Percentiles rank a stretch among this genome's conserved stretches.
phyloP scores from a whole-genome alignment of 2,797 vertebrate genomes.

The Hydrocynus forskahlii region DNA sequence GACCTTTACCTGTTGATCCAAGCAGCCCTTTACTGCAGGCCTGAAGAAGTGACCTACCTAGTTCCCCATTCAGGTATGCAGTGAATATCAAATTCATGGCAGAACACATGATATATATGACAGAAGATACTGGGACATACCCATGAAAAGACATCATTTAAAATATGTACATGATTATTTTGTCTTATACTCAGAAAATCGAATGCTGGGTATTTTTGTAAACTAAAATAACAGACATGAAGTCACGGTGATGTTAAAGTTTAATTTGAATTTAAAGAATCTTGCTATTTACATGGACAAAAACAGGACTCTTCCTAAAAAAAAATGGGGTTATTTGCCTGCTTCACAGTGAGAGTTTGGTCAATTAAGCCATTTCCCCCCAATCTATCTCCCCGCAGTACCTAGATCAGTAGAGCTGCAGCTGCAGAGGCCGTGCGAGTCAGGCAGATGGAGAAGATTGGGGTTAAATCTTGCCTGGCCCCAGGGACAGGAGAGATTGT shows the following conservation, averaged over 20 bases:
- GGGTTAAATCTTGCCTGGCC: slow-evolving; percentile 82
- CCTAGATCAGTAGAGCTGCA: slow-evolving; percentile 79
- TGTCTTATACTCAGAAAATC: not conserved
- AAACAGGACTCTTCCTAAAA: slow-evolving; percentile 2
- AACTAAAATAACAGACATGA: slow-evolving; percentile 6
- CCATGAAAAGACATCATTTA: not conserved
- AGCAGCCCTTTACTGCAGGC: slow-evolving; percentile 58
- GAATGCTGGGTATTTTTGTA: not conserved
- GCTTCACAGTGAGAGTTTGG: slow-evolving; percentile 80
- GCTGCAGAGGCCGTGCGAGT: slow-evolving; percentile 78
- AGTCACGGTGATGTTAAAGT: slow-evolving; percentile 1
- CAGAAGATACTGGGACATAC: not conserved
- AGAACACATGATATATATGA: not conserved
- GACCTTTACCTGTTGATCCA: slow-evolving; percentile 68
- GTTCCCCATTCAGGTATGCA: slow-evolving; percentile 14
- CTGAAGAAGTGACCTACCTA: slow-evolving; percentile 36
- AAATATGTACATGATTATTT: not conserved
- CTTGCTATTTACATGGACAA: slow-evolving; percentile 25
- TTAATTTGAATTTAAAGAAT: not conserved
- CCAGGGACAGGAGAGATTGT: slow-evolving; percentile 71
- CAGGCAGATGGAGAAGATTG: slow-evolving; percentile 81
- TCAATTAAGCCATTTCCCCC: slow-evolving; percentile 86
- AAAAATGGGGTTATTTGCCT: slow-evolving; percentile 75
- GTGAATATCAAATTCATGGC: not conserved
- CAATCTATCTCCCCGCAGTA: slow-evolving; percentile 81